Base-by-base conservation (phyloP, 2,113 vertebrate genomes). In the Nicator chloris region DNA sequence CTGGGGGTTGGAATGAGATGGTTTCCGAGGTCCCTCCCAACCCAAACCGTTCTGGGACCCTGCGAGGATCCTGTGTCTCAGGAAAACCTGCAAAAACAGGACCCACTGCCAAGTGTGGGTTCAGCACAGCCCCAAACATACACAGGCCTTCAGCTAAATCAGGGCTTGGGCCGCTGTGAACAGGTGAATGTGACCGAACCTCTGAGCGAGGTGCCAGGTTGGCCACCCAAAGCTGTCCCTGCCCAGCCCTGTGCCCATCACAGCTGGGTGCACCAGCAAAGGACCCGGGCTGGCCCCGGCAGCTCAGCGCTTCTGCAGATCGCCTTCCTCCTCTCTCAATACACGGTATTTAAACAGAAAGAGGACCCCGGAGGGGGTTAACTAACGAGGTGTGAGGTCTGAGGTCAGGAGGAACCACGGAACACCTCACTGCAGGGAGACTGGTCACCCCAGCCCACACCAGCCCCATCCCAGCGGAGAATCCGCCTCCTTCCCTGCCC, bases 141-240 rank as follows among this genome's bases (percentile, higher is more conserved):
- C 23, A 15, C 18, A 13, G n/a, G 27, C 37, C 50, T 35, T 17
- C 61, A 71, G 37, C 9, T 22, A 13, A 39, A 60, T 12, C 64
- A 49, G 44, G 23, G 35, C 39, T 7, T 2, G 15, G 22, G 15
- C 10, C 44, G 19, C 60, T 17, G 50, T 37, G 40, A 45, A 21
- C 13, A 45, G n/a, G 39, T 2, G 71, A 50, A 51, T 1, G 10
- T 0, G 3, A 13, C 7, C 1, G 0, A 42, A 33, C 6, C 20
- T 30, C 10, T 15, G 27, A 31, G 37, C 0, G 8, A 66, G 63
- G 45, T 0, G 4, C 54, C 10, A 8, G 10, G 10, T 39, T 40
- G 59, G 33, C 6, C 31, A 40, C 30, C 10, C 13, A 44, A 35
- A 14, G 4, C 35, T 16, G 37, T 12, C 64, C 40, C 54, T 77